Evolutionary conservation across 2,888 invertebrate genomes (phyloP).

Genomic region (Ischnus inquisitorius): DNA sequence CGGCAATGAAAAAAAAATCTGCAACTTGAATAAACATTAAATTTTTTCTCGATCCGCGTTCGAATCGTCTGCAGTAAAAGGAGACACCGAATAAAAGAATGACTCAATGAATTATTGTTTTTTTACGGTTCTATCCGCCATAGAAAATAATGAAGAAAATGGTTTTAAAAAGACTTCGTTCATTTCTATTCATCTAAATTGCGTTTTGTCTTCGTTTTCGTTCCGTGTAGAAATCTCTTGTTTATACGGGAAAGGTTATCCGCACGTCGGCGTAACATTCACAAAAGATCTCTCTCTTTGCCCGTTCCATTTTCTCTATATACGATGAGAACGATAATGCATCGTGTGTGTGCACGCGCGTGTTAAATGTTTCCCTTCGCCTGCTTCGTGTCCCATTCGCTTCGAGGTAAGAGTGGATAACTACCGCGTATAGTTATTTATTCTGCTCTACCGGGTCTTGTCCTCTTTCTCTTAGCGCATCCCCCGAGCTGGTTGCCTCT

Average conservation of each 20-base stretch:
- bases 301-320: neutral
- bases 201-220: neutral
- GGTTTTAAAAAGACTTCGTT: too few species aligned
- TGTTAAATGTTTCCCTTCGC: constrained; percentile 55
- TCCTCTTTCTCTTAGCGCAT: constrained; percentile 8
- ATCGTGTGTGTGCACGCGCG: constrained; percentile 35
- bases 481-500: neutral
- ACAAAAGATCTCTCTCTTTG: constrained; percentile 35
- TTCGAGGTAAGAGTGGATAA: constrained; percentile 28
- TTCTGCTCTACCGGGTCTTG: constrained; percentile 49
- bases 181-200: too few species aligned
- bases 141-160: too few species aligned
- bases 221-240: constrained; percentile 33
- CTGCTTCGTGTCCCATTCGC: constrained; percentile 56
- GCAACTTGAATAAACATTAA: too few species aligned
- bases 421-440: constrained; percentile 55
- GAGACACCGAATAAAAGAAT: too few species aligned
- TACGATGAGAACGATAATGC: constrained; percentile 52
- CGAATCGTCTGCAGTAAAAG: too few species aligned
- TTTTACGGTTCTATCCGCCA: too few species aligned
- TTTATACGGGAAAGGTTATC: constrained; percentile 61
- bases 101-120: too few species aligned
- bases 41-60: too few species aligned
- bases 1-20: neutral
- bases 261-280: constrained; percentile 44